Base-by-base conservation (phyloP, 2,797 vertebrate genomes). In the Odontamblyopus rebecca region DNA sequence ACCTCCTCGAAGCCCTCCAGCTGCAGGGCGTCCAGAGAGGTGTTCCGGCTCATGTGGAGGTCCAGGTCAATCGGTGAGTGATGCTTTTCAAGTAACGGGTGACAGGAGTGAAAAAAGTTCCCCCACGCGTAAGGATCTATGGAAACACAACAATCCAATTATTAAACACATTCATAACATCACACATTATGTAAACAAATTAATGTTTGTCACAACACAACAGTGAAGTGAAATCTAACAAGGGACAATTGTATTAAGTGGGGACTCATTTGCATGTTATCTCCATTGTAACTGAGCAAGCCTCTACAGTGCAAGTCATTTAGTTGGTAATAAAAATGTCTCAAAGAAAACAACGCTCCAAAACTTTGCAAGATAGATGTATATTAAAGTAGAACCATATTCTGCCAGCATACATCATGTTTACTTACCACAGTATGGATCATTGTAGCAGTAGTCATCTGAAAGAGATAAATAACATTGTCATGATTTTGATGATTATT, bases 61-160 rank as follows among this genome's bases (percentile, higher is more conserved):
- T 94, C 92, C 29, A 96, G 92, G 68, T 96, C 90, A 75, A 97
- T 93, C 0, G 96, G 96, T 0, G 95, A 97, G 83, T 96, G 96
- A 67, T 90, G 82, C 23, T 1, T 91, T 86, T 50, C 94, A 86
- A 23, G 93, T 81, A 32, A 78, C 38, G 89, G 92, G 86, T 86
- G 90, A 73, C 88, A 96, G 4, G 85, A 94, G 0, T 89, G 85
- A 76, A 89, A 91, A 9, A 18, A 68, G 60, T 93, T 86, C 27
- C 93, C 92, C 93, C 93, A 94, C 0, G 92, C 78, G 5, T 93
- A 93, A 2, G 93, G 89, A 82, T 92, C 93, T 94, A 67, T 67
- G 5, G 74, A 54, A 30, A 38, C 27, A 48, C 71, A 15, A 26
- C 32, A 44, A 44, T 4, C 23, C 3, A 1, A 1, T 13, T 3